phyloP scores from a whole-genome alignment of 2,113 vertebrate genomes.

The Anoura caudifer region DNA sequence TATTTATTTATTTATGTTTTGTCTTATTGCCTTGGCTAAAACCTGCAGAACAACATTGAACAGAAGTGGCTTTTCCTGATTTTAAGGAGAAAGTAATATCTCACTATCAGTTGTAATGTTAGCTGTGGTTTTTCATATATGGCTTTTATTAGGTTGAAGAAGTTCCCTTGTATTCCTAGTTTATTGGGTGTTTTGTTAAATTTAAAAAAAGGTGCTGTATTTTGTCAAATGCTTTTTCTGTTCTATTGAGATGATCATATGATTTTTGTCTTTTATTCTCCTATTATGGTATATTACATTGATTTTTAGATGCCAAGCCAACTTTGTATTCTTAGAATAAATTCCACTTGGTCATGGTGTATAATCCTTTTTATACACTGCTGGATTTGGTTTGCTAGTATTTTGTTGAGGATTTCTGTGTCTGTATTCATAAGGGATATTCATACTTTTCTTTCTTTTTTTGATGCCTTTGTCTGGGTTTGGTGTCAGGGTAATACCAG shows the following conservation, averaged over 20 bases:
- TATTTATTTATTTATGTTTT: not conserved
- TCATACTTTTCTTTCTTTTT: not conserved
- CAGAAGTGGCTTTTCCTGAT: not conserved
- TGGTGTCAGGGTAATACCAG: not conserved
- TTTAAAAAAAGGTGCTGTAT: not conserved
- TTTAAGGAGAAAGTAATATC: not conserved
- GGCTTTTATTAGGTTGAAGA: not conserved
- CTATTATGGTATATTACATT: not conserved
- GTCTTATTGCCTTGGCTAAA: not conserved
- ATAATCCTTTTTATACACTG: constrained; percentile 27
- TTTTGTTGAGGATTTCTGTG: constrained; percentile 39
- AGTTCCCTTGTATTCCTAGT: not conserved
- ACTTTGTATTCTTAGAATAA: constrained; percentile 31
- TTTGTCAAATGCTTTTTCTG: constrained; percentile 12
- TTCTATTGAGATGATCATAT: not conserved
- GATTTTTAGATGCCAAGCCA: constrained; percentile 17
- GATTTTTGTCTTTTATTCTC: constrained; percentile 4
- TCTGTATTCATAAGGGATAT: constrained; percentile 4
- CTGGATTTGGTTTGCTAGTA: not conserved
- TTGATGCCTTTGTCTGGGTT: not conserved
- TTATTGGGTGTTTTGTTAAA: not conserved
- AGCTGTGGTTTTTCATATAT: not conserved
- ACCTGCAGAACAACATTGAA: not conserved
- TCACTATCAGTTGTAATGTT: not conserved
- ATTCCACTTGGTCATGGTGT: not conserved